phyloP scores from a whole-genome alignment of 2,888 invertebrate species.

The Alloscopus bannaensis region DNA sequence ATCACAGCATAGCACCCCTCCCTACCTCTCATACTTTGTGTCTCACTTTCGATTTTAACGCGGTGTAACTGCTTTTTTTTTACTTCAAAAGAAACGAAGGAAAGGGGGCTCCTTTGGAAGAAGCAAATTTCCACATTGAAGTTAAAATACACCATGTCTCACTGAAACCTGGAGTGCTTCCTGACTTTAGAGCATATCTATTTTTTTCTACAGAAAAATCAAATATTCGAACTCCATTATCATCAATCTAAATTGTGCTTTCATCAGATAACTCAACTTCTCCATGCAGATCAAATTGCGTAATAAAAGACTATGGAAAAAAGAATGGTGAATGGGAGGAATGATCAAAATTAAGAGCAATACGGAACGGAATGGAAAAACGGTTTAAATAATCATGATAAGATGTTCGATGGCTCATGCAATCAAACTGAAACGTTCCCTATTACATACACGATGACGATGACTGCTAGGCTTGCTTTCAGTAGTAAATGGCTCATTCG shows the following conservation, averaged over 20 bases:
- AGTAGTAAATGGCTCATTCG: conserved; percentile 52
- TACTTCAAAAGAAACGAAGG: too few relatives aligned
- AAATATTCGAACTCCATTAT: conserved; percentile 43
- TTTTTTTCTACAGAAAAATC: too few relatives aligned
- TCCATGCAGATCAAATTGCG: conserved; percentile 21
- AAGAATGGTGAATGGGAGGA: conserved; percentile 10
- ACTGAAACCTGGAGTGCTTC: too few relatives aligned
- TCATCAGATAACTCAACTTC: conserved; percentile 43
- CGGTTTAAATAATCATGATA: conserved; percentile 37
- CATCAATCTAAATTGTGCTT: conserved; percentile 54
- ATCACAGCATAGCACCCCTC: conserved; percentile 32
- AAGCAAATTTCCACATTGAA: too few relatives aligned
- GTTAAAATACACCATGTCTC: too few relatives aligned
- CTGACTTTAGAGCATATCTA: too few relatives aligned
- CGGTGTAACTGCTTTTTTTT: background rate
- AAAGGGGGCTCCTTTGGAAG: too few relatives aligned
- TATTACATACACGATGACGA: conserved; percentile 33
- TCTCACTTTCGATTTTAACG: background rate
- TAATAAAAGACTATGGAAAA: conserved; percentile 47
- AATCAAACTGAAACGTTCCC: conserved; percentile 54
- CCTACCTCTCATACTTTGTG: too few relatives aligned
- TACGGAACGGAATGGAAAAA: conserved; percentile 21
- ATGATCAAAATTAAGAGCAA: conserved; percentile 31
- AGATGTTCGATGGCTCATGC: conserved; percentile 29
- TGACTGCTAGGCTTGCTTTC: conserved; percentile 54